These are phyloP conservation scores for Pelodiscus sinensis DNA, from an alignment of 2,113 vertebrate genomes.

Conservation along the genomic window DNA sequence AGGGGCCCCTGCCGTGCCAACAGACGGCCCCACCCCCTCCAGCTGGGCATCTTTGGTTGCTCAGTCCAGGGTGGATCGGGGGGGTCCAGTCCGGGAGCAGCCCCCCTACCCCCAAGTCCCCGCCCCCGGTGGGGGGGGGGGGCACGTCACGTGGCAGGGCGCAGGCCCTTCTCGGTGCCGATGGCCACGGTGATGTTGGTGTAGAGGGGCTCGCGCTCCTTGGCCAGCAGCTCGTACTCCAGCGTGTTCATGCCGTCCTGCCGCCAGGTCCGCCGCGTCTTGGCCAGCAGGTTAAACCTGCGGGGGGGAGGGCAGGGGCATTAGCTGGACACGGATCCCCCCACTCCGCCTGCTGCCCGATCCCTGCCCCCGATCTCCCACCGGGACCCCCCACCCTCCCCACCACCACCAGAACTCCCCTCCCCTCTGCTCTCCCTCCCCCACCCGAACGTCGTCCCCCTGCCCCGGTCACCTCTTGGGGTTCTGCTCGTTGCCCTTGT, in stretches of 20 bases:
- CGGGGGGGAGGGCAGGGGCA: not conserved
- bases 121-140: not conserved
- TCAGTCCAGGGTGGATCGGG: not conserved
- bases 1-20: not conserved
- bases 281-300: slow-evolving; percentile 85
- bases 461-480: slow-evolving; percentile 74
- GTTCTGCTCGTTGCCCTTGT: slow-evolving; percentile 82
- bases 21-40: not conserved
- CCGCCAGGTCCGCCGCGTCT: slow-evolving; percentile 79
- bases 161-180: slow-evolving; percentile 68
- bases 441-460: not conserved
- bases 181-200: slow-evolving; percentile 86
- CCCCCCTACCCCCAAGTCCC: not conserved
- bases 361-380: too few relatives aligned
- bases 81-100: too few relatives aligned
- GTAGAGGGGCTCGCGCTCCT: slow-evolving; percentile 80
- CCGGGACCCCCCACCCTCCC: not conserved
- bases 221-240: slow-evolving; percentile 78
- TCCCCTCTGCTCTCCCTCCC: not conserved
- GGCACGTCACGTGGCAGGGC: slow-evolving; percentile 10
- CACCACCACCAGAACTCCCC: not conserved
- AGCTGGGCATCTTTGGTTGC: slow-evolving; percentile 10
- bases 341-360: too few relatives aligned
- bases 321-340: not conserved
- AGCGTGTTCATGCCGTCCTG: slow-evolving; percentile 79